Conservation (phyloP, 2,113 vertebrate genomes). For the Zosterops lateralis region DNA sequence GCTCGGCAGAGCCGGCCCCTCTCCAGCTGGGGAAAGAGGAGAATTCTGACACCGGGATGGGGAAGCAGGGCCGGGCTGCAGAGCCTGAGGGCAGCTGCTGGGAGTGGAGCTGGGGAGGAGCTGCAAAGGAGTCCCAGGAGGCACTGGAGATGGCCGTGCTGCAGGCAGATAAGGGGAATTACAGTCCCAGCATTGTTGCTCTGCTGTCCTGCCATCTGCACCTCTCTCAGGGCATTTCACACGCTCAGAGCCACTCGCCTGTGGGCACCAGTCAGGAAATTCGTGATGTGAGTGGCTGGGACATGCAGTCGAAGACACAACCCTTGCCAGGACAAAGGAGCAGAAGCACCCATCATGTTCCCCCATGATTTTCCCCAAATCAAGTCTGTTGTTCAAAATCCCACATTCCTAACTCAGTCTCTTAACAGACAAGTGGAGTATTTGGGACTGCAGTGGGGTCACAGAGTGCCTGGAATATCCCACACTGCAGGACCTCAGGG, state of each 20-base stretch:
- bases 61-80: not conserved
- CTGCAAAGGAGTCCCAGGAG: not conserved
- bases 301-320: rapidly evolving
- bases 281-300: not conserved
- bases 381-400: not conserved
- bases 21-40: not conserved
- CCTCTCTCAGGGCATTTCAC: not conserved
- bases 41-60: not conserved
- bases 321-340: not conserved
- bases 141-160: not conserved
- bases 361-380: not conserved
- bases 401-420: not conserved
- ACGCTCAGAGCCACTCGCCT: not conserved
- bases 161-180: constrained; percentile 52
- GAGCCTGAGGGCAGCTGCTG: not conserved
- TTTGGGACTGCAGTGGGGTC: not conserved
- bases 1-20: not conserved
- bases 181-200: not conserved
- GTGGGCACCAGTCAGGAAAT: not conserved
- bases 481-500: not conserved
- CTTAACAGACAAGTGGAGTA: not conserved
- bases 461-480: not conserved
- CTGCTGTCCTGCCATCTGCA: constrained; percentile 44
- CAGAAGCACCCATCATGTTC: rapidly evolving
- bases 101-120: not conserved